These are phyloP conservation scores for Deilephila porcellus DNA, from an alignment of 2,888 invertebrate species.

Conservation along the genomic window DNA sequence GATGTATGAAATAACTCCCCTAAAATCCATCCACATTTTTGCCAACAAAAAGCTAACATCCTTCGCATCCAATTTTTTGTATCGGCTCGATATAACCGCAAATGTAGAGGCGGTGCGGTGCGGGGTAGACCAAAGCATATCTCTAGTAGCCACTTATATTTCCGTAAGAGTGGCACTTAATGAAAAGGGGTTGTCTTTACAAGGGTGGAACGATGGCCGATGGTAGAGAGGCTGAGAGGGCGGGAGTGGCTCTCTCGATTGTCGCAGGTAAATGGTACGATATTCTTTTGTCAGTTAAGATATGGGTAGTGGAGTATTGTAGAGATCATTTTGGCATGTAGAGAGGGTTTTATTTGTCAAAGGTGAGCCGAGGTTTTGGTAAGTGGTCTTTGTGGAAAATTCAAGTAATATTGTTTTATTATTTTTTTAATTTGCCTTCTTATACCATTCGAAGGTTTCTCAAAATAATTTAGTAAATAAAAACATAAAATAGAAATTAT, in stretches of 20 bases:
- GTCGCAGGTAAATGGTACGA: conserved; percentile 45
- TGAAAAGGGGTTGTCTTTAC: conserved; percentile 63
- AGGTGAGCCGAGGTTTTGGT: neutral
- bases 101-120: conserved; percentile 46
- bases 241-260: conserved; percentile 44
- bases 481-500: too few species aligned
- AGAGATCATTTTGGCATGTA: conserved; percentile 12
- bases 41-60: neutral
- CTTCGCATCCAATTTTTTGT: conserved; percentile 14
- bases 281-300: conserved; percentile 31
- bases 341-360: conserved; percentile 18
- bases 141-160: conserved; percentile 44
- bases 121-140: conserved; percentile 33
- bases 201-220: conserved; percentile 37
- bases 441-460: too few species aligned
- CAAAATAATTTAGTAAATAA: too few species aligned
- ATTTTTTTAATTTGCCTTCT: neutral
- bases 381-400: neutral
- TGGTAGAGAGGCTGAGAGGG: conserved; percentile 37
- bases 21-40: neutral
- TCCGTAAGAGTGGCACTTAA: conserved; percentile 53
- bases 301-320: conserved; percentile 17
- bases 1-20: neutral
- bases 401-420: neutral
- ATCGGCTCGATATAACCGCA: conserved; percentile 32